A percentile compares a stretch with the other conserved stretches of the same genome.
phyloP scores from a whole-genome alignment of 2,888 invertebrate genomes.

The Pollenia labialis region DNA sequence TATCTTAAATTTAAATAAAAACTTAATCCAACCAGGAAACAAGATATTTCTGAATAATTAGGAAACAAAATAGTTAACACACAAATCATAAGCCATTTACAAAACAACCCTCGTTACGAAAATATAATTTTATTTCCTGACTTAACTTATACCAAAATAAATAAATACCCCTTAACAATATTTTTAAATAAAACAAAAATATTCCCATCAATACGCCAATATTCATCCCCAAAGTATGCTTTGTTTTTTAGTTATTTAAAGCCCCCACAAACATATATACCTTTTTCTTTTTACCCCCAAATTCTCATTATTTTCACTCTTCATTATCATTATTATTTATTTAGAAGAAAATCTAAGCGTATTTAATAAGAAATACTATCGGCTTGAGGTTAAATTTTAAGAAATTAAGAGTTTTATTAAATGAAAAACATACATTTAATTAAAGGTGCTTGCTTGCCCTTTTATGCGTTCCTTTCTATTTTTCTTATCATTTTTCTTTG shows the following conservation, averaged over 20 bases:
- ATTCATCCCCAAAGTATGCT: constrained; percentile 31
- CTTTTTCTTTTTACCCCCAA: background rate
- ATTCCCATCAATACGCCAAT: background rate
- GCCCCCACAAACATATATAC: background rate
- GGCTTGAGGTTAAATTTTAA: constrained; percentile 34
- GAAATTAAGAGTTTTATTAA: background rate
- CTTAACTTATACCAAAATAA: background rate
- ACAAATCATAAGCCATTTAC: background rate
- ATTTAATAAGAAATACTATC: constrained; percentile 1
- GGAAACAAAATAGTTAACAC: background rate
- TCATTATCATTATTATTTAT: background rate
- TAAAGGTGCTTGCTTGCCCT: constrained; percentile 37
- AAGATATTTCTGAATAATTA: background rate
- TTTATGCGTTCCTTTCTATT: constrained; percentile 55
- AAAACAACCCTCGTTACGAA: background rate
- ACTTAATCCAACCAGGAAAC: background rate
- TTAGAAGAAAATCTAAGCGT: constrained; percentile 2
- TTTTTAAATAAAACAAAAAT: background rate
- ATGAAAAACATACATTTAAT: constrained; percentile 10
- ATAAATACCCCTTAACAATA: background rate
- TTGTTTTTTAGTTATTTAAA: background rate
- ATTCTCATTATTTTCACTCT: background rate
- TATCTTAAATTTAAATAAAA: background rate
- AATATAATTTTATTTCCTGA: background rate
- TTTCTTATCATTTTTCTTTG: constrained; percentile 5